A percentile compares a stretch with the other conserved stretches of the same genome.
Evolutionary conservation across 2,797 vertebrate genomes (phyloP).

Genomic region (Pantherophis alleghaniensis): DNA sequence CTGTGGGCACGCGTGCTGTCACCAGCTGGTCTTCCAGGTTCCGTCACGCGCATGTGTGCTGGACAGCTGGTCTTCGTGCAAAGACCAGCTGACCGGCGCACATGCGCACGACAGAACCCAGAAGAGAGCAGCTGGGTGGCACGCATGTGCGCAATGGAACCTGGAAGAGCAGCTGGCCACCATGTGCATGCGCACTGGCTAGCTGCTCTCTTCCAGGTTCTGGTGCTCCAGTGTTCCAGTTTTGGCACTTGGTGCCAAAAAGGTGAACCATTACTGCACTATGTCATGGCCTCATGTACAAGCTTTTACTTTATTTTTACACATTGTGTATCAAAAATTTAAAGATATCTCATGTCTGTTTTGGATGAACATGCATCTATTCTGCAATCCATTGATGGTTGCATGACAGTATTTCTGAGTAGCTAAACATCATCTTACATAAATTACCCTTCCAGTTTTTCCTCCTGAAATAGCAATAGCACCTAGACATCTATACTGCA

Average conservation of each 20-base stretch:
- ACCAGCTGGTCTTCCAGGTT: too few species aligned
- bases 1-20: too few species aligned
- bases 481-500: too few species aligned
- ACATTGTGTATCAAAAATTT: not conserved
- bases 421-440: not conserved
- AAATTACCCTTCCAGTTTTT: not conserved
- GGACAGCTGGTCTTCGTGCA: too few species aligned
- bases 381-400: not conserved
- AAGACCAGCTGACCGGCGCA: too few species aligned
- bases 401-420: not conserved
- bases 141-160: too few species aligned
- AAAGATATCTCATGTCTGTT: not conserved
- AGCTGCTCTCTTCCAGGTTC: too few species aligned
- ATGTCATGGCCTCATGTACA: not conserved
- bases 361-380: not conserved
- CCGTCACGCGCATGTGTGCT: fast-evolving
- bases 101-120: fast-evolving
- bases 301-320: not conserved
- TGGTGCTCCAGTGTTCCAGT: too few species aligned
- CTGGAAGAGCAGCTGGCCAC: too few species aligned
- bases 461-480: not conserved
- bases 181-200: too few species aligned
- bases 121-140: too few species aligned
- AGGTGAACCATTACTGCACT: not conserved
- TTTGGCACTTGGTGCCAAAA: too few species aligned